Conservation (phyloP, 2,888 invertebrate genomes). For the Rhagonycha lutea region DNA sequence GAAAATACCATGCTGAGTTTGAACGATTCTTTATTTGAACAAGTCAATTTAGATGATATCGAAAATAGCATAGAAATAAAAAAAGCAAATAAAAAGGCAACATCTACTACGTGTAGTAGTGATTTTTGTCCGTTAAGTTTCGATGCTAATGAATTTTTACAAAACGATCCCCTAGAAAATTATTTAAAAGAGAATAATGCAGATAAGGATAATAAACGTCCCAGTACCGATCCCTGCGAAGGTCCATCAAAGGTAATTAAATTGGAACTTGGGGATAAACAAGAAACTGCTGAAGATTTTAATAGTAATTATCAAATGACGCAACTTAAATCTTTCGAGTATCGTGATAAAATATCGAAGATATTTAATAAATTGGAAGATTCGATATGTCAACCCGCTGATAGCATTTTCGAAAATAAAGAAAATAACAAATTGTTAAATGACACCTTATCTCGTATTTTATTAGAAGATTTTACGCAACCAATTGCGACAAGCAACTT, state of each 20-base stretch:
- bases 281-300: neutral
- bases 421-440: slow-evolving; percentile 34
- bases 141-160: neutral
- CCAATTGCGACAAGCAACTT: slow-evolving; percentile 16
- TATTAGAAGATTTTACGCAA: slow-evolving; percentile 24
- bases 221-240: neutral
- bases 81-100: neutral
- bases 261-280: neutral
- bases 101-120: neutral
- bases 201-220: neutral
- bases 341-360: slow-evolving; percentile 38
- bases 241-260: neutral
- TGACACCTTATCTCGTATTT: slow-evolving; percentile 25
- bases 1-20: neutral
- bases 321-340: neutral
- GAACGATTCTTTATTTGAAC: neutral
- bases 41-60: slow-evolving; percentile 2
- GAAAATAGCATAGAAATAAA: neutral
- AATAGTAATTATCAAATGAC: neutral
- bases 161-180: neutral
- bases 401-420: slow-evolving; percentile 36
- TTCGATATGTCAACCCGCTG: slow-evolving; percentile 17
- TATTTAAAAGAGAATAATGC: neutral
- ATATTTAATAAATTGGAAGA: slow-evolving; percentile 34
- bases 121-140: too few relatives aligned